Evolutionary conservation across 2,888 invertebrate genomes (phyloP), one percentile per base, ranked within the genome.

Genomic region (Meganola albula): DNA sequence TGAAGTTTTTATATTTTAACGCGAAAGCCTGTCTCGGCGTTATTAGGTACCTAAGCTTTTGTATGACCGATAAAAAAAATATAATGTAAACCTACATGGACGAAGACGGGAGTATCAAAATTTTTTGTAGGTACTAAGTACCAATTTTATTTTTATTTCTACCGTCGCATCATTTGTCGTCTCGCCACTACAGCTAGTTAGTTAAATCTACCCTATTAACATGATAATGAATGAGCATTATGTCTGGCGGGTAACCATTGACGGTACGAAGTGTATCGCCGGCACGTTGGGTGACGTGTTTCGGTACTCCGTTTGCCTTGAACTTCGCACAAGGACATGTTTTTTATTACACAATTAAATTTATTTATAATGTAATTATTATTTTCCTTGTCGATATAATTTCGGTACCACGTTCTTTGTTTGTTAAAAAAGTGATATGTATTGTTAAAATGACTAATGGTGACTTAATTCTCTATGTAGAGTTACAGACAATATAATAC

Each of bases 201-300:
- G 53, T 50, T 63, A 65, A 68, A 73, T 68, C 62, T 55, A 66
- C 66, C 66, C 74, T 53, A 79, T 80, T 78, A 71, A 63, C 71
- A 79, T 77, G 76, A 56, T 78, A 78, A 79, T 78, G 55, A 56
- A 58, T 65, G 64, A 59, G 44, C 52, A 51, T n/a, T n/a, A n/a
- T 62, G 61, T 55, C 34, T 39, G 53, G 43, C 65, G 62, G 63
- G 65, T 63, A 68, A 70, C 60, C 63, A 65, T 67, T 48, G 31
- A 13, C 28, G 26, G 30, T 24, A 48, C 40, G 39, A 44, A 41
- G 44, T 39, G 44, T 55, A 40, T 34, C 26, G 24, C 9, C 20
- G 31, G n/a, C n/a, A n/a, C n/a, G n/a, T n/a, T n/a, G n/a, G n/a
- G 27, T 50, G 47, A 50, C 47, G 46, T 27, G 39, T 37, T 43